These are phyloP conservation scores for Halyomorpha halys DNA, from an alignment of 1,140 invertebrate species.

Conservation along the genomic window DNA sequence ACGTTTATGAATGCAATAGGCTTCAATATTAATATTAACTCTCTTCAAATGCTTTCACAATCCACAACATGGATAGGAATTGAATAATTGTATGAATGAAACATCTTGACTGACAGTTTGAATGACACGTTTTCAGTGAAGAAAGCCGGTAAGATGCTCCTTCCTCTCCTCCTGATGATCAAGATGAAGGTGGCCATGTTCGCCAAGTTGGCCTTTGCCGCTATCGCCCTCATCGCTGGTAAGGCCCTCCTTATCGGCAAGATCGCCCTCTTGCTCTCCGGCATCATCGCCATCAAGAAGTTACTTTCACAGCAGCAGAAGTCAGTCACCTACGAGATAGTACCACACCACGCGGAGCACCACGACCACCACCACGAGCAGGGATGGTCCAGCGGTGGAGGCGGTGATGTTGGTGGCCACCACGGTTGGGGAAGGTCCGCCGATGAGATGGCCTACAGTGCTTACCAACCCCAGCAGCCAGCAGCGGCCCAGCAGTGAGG, in stretches of 20 bases:
- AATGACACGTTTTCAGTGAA: constrained; percentile 39
- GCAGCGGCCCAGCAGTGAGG: background rate
- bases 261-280: constrained; percentile 66
- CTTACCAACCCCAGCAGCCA: constrained; percentile 38
- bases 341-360: constrained; percentile 45
- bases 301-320: constrained; percentile 56
- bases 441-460: constrained; percentile 62
- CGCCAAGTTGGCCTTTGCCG: constrained; percentile 61
- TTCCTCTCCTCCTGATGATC: constrained; percentile 58
- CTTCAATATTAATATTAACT: too few relatives aligned
- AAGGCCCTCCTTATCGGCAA: constrained; percentile 74
- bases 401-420: constrained; percentile 24
- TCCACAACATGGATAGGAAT: too few relatives aligned
- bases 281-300: constrained; percentile 73
- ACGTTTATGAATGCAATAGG: too few relatives aligned
- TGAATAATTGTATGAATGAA: too few relatives aligned
- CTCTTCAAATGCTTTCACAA: too few relatives aligned
- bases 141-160: constrained; percentile 66
- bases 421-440: constrained; percentile 53
- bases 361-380: constrained; percentile 45
- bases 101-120: too few relatives aligned
- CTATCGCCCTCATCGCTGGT: constrained; percentile 69
- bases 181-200: constrained; percentile 67
- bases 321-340: constrained; percentile 74
- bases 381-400: constrained; percentile 38